Evolutionary conservation across 2,888 invertebrate species (phyloP).

Genomic region (Sarcophaga variegata): DNA sequence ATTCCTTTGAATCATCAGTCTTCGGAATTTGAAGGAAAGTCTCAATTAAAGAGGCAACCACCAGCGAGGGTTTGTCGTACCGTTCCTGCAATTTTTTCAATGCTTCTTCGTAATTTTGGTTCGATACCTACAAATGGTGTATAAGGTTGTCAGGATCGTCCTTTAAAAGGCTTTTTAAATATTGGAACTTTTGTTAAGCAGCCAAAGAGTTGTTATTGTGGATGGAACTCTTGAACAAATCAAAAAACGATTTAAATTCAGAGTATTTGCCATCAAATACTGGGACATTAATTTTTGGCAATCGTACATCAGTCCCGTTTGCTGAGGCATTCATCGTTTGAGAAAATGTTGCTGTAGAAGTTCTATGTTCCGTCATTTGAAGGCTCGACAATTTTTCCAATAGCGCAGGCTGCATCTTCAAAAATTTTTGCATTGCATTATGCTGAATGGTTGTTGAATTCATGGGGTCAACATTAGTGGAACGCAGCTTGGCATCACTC

Average conservation of each 20-base stretch:
- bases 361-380: neutral
- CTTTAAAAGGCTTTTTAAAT: too few species aligned
- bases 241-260: too few species aligned
- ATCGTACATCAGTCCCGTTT: too few species aligned
- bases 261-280: too few species aligned
- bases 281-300: too few species aligned
- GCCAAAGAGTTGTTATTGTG: too few species aligned
- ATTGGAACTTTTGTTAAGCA: too few species aligned
- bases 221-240: too few species aligned
- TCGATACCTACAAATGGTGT: constrained; percentile 18
- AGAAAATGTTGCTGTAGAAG: neutral
- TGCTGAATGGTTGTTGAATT: constrained; percentile 32
- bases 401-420: constrained; percentile 28
- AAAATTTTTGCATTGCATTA: constrained; percentile 25
- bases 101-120: constrained; percentile 52
- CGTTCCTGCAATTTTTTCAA: neutral
- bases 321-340: constrained; percentile 15
- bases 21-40: too few species aligned
- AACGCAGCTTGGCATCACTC: constrained; percentile 7
- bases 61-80: too few species aligned
- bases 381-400: constrained; percentile 31
- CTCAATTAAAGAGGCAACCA: too few species aligned
- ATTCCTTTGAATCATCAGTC: too few species aligned
- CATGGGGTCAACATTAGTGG: neutral
- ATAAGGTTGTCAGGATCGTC: constrained; percentile 28